A percentile compares a stretch with the other conserved stretches of the same genome.
phyloP scores from a whole-genome alignment of 2,113 vertebrate species.

The Acrocephalus arundinaceus region DNA sequence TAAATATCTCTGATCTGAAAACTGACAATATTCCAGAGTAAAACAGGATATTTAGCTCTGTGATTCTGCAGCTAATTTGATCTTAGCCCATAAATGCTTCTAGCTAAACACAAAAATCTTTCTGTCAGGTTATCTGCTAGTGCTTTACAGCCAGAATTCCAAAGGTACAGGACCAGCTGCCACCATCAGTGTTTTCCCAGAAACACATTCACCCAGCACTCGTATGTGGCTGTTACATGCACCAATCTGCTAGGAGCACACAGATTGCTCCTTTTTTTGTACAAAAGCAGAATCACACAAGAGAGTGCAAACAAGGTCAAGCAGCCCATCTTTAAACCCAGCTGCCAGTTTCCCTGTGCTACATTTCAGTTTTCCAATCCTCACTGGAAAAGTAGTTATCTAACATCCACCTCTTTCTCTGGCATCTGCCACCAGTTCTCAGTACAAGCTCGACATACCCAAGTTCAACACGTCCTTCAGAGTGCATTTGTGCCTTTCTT shows the following conservation, averaged over 20 bases:
- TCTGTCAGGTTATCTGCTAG: neutral
- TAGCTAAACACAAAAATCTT: neutral
- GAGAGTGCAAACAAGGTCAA: neutral
- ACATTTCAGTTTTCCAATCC: neutral
- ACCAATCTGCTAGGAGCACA: neutral
- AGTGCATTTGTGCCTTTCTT: neutral
- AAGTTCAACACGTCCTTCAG: neutral
- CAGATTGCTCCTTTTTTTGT: neutral
- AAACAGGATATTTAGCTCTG: neutral
- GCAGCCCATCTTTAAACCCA: neutral
- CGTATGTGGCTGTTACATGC: accelerated
- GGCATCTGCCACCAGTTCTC: neutral
- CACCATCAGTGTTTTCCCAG: neutral
- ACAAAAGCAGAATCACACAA: neutral
- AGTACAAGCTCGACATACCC: neutral
- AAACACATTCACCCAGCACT: neutral
- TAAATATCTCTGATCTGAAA: neutral
- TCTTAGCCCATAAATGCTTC: neutral
- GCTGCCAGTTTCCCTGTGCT: neutral
- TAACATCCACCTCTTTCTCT: neutral
- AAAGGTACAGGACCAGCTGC: neutral
- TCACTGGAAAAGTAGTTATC: neutral
- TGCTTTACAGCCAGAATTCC: neutral
- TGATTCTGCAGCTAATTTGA: neutral
- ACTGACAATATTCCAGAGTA: neutral